Conservation (phyloP, 35 echinoderm and acorn worm genomes). For the Apostichopus parvimensis region DNA sequence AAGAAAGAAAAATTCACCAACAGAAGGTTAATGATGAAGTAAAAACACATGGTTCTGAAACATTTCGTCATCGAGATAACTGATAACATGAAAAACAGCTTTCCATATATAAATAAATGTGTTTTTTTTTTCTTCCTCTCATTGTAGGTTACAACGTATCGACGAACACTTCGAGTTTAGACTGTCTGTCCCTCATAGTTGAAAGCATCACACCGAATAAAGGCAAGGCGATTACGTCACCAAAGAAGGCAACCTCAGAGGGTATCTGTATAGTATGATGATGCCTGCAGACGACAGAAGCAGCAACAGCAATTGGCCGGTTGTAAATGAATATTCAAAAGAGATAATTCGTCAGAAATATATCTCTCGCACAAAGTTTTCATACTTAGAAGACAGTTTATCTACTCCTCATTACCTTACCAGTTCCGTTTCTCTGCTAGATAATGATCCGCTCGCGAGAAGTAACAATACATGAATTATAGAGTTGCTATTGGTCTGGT, state of each 20-base stretch:
- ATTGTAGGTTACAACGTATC: conserved; percentile 74
- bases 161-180: conserved; percentile 86
- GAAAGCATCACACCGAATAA: conserved; percentile 97
- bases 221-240: conserved; percentile 97
- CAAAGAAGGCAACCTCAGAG: conserved; percentile 95
- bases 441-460: too few species aligned
- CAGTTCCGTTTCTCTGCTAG: too few species aligned
- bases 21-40: too few species aligned
- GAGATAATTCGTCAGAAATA: neutral
- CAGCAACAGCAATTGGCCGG: neutral
- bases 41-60: too few species aligned
- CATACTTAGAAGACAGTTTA: too few species aligned
- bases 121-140: conserved; percentile 33
- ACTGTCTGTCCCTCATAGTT: conserved; percentile 91
- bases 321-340: neutral
- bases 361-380: neutral
- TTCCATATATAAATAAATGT: too few species aligned
- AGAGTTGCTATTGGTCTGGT: too few species aligned
- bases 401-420: neutral
- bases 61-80: too few species aligned
- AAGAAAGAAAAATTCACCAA: too few species aligned
- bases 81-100: too few species aligned
- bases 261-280: conserved; percentile 85
- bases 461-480: neutral
- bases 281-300: neutral